phyloP scores from a whole-genome alignment of 2,888 invertebrate genomes.

The Thysanoteuthis rhombus region DNA sequence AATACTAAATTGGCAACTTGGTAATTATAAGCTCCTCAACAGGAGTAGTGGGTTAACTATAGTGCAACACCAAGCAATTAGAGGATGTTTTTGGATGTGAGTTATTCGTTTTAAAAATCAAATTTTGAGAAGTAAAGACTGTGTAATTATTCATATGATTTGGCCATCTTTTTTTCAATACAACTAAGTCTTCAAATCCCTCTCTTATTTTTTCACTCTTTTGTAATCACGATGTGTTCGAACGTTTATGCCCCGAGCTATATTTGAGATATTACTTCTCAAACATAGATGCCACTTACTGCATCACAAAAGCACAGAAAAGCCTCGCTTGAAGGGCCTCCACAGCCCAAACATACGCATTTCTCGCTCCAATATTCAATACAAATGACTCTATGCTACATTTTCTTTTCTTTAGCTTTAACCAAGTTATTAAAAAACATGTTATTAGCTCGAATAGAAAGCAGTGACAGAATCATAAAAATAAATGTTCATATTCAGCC shows the following conservation, averaged over 20 bases:
- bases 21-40: too few relatives aligned
- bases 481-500: neutral
- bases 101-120: too few relatives aligned
- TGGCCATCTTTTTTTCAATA: too few relatives aligned
- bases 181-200: too few relatives aligned
- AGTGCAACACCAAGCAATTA: too few relatives aligned
- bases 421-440: neutral
- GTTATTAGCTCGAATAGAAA: neutral
- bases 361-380: neutral
- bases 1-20: too few relatives aligned
- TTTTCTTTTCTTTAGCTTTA: neutral
- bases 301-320: neutral
- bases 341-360: neutral
- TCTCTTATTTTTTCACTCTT: neutral
- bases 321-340: neutral
- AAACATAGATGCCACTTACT: rapidly evolving
- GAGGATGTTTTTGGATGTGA: too few relatives aligned
- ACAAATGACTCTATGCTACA: neutral
- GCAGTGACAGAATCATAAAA: neutral
- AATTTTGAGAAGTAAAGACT: too few relatives aligned
- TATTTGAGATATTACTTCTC: neutral
- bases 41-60: too few relatives aligned
- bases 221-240: neutral
- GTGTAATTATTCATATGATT: too few relatives aligned
- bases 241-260: neutral